phyloP scores from a whole-genome alignment of 1,140 invertebrate species.

The Cyrtorhinus lividipennis region DNA sequence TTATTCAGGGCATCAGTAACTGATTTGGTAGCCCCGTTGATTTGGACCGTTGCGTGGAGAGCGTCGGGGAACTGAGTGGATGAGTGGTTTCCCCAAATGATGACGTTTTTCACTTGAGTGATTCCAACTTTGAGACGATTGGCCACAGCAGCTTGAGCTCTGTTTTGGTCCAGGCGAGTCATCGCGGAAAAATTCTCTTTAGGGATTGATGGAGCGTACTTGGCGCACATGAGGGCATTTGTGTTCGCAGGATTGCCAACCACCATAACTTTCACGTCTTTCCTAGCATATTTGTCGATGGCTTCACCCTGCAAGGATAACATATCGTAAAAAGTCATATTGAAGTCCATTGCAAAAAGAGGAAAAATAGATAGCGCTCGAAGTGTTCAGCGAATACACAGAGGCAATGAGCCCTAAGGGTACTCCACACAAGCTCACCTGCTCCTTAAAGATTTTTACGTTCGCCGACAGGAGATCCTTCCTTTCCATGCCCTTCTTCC shows the following conservation, averaged over 20 bases:
- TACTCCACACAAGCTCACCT: too few relatives aligned
- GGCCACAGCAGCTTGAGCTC: constrained; percentile 26
- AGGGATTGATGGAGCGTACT: constrained; percentile 95
- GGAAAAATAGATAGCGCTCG: too few relatives aligned
- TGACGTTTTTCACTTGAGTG: constrained; percentile 52
- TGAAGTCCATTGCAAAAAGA: too few relatives aligned
- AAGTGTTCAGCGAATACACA: too few relatives aligned
- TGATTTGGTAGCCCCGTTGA: constrained; percentile 33
- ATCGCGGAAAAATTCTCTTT: constrained; percentile 94
- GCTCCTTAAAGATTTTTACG: constrained; percentile 95
- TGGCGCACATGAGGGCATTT: constrained; percentile 90
- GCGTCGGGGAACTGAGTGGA: constrained; percentile 97
- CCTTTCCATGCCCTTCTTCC: constrained; percentile 96
- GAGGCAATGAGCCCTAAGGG: too few relatives aligned
- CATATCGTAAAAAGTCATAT: too few relatives aligned
- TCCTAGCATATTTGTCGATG: constrained; percentile 81
- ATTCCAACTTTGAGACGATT: constrained; percentile 23
- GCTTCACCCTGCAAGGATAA: constrained; percentile 57
- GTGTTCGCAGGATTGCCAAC: constrained; percentile 99
- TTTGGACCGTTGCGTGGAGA: constrained; percentile 58
- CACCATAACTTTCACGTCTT: constrained; percentile 90
- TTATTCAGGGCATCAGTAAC: constrained; percentile 67
- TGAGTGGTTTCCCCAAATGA: constrained; percentile 99
- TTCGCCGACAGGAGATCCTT: constrained; percentile 93
- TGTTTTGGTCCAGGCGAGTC: constrained; percentile 96